A percentile compares a stretch with the other conserved stretches of the same genome.
Evolutionary conservation across 2,888 invertebrate species (phyloP).

Genomic region (Mythimna albipuncta): DNA sequence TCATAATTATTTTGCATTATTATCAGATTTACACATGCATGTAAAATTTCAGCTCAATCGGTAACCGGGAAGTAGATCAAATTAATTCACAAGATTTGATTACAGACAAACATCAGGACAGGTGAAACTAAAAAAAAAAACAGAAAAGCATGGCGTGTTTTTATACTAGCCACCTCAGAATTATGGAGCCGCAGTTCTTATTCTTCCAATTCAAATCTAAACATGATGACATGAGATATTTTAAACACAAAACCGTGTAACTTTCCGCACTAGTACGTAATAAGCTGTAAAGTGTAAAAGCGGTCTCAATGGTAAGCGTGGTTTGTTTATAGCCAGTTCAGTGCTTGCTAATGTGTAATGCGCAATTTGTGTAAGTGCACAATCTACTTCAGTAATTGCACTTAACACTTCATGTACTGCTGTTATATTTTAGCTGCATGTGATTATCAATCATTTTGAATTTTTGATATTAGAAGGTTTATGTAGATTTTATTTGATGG

Average conservation of each 20-base stretch:
- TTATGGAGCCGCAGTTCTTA: background rate
- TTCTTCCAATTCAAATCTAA: background rate
- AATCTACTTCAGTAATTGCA: conserved; percentile 52
- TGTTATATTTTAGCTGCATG: conserved; percentile 19
- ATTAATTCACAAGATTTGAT: no score
- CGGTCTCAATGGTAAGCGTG: conserved; percentile 26
- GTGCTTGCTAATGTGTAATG: conserved; percentile 39
- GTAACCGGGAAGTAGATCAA: no score
- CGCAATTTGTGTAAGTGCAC: conserved; percentile 57
- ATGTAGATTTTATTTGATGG: background rate
- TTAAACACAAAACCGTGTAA: background rate
- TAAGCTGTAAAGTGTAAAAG: conserved; percentile 46
- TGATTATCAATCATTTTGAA: conserved; percentile 22
- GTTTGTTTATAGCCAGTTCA: conserved; percentile 41
- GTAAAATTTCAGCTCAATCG: no score
- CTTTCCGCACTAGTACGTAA: conserved; percentile 13
- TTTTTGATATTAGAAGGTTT: background rate
- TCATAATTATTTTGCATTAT: no score
- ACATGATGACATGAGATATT: background rate
- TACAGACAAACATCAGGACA: no score
- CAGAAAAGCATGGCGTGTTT: background rate
- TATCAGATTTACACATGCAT: no score
- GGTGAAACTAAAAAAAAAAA: no score
- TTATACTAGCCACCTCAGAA: no score
- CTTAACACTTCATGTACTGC: conserved; percentile 30